Evolutionary conservation across 64 coral and sea anemone species (phyloP).

Genomic region (Platygyra sinensis): DNA sequence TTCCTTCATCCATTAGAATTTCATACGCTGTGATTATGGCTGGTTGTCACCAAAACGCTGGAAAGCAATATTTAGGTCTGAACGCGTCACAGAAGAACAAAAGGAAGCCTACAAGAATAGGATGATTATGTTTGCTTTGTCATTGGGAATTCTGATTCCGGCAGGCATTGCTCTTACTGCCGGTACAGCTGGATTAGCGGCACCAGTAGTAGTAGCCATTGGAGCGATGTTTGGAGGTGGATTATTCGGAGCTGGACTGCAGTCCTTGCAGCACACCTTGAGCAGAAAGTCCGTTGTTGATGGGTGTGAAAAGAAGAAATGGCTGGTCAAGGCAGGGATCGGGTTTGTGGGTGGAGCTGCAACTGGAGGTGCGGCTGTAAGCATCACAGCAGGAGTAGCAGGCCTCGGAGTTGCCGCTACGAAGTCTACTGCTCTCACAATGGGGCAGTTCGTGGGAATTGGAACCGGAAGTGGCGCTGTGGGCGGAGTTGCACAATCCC

Average conservation of each 20-base stretch:
- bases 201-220: constrained; percentile 12
- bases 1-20: constrained; percentile 28
- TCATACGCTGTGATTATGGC: constrained; percentile 53
- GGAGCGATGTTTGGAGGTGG: constrained; percentile 17
- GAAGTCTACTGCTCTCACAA: constrained; percentile 20
- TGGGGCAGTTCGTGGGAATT: constrained; percentile 12
- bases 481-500: constrained; percentile 10
- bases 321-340: not conserved
- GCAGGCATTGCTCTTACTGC: not conserved
- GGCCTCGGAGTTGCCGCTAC: constrained; percentile 46
- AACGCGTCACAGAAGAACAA: constrained; percentile 61
- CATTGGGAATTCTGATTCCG: not conserved
- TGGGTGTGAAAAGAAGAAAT: constrained; percentile 8
- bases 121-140: not conserved
- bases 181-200: constrained; percentile 17
- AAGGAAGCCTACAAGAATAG: not conserved
- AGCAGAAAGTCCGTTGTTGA: constrained; percentile 31
- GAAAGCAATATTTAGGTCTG: constrained; percentile 55
- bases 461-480: constrained; percentile 45
- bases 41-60: constrained; percentile 36
- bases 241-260: constrained; percentile 28
- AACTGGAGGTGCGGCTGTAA: constrained; percentile 38
- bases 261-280: constrained; percentile 4
- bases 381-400: constrained; percentile 42
- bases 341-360: constrained; percentile 42